phyloP scores from a whole-genome alignment of 2,888 invertebrate species.

The Drosophila testacea region DNA sequence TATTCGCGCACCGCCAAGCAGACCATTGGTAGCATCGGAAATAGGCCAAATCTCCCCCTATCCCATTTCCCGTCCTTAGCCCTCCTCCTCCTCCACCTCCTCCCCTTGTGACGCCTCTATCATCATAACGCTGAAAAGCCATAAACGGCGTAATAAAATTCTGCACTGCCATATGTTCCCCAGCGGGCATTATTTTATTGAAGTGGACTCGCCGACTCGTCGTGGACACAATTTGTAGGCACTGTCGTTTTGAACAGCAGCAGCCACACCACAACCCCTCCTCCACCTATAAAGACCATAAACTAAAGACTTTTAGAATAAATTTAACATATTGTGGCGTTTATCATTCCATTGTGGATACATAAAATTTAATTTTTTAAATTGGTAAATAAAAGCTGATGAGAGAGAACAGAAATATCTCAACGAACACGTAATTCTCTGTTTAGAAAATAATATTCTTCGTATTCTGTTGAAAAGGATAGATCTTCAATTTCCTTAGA shows the following conservation, averaged over 20 bases:
- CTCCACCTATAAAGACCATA: constrained; percentile 51
- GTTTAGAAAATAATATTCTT: neutral
- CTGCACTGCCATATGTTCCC: constrained; percentile 81
- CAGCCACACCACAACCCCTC: constrained; percentile 1
- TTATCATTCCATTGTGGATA: constrained; percentile 65
- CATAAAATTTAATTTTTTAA: constrained; percentile 71
- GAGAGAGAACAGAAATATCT: neutral
- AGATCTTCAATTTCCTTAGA: too few species aligned
- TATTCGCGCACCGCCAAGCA: constrained; percentile 71
- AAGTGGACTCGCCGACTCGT: constrained; percentile 32
- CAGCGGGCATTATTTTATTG: constrained; percentile 81
- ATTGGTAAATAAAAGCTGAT: constrained; percentile 60
- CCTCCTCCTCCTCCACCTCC: constrained; percentile 1
- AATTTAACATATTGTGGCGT: constrained; percentile 76
- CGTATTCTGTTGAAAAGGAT: too few species aligned
- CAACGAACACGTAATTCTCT: constrained; percentile 27
- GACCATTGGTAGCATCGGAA: constrained; percentile 36
- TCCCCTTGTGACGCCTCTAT: constrained; percentile 35
- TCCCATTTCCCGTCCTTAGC: neutral
- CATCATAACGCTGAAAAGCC: constrained; percentile 77
- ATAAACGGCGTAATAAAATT: constrained; percentile 81
- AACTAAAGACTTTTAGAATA: constrained; percentile 79
- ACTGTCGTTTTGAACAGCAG: constrained; percentile 27
- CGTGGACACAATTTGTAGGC: constrained; percentile 70
- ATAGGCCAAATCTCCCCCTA: constrained; percentile 3